These are phyloP conservation scores for Pterostichus madidus DNA, from an alignment of 2,888 invertebrate species.

Conservation along the genomic window DNA sequence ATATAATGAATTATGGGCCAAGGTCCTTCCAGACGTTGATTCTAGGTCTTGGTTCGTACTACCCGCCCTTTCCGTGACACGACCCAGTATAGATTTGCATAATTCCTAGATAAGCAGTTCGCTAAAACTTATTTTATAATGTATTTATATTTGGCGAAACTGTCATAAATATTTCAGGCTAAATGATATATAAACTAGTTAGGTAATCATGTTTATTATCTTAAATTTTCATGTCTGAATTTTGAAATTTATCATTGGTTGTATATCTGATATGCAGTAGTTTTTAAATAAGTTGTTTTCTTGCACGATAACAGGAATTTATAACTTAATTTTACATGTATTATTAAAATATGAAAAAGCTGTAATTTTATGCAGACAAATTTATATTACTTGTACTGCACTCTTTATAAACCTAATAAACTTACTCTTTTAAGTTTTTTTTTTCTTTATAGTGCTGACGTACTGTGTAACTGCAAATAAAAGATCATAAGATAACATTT, in stretches of 20 bases:
- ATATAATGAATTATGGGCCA: slow-evolving; percentile 20
- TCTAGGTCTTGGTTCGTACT: background rate
- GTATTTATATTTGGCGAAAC: slow-evolving; percentile 44
- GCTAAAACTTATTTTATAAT: slow-evolving; percentile 45
- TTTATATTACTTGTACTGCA: background rate
- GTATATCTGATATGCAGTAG: background rate
- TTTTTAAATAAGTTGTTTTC: background rate
- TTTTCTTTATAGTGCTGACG: too few species aligned
- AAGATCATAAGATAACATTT: too few species aligned
- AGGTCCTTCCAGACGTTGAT: background rate
- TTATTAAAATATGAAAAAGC: slow-evolving; percentile 11
- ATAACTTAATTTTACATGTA: slow-evolving; percentile 27
- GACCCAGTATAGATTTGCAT: slow-evolving; percentile 46
- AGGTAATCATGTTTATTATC: slow-evolving; percentile 25
- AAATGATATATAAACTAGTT: slow-evolving; percentile 4
- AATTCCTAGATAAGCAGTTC: slow-evolving; percentile 50
- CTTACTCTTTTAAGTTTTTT: too few species aligned
- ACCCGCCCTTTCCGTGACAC: slow-evolving; percentile 44
- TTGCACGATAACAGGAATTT: background rate
- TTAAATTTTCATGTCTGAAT: slow-evolving; percentile 6
- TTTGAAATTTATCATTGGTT: slow-evolving; percentile 7
- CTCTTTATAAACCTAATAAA: too few species aligned
- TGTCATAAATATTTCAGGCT: slow-evolving; percentile 9
- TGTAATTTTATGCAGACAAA: slow-evolving; percentile 22
- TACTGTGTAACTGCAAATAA: too few species aligned